Conservation (phyloP, 2,797 vertebrate genomes). For the Carcharodon carcharias region DNA sequence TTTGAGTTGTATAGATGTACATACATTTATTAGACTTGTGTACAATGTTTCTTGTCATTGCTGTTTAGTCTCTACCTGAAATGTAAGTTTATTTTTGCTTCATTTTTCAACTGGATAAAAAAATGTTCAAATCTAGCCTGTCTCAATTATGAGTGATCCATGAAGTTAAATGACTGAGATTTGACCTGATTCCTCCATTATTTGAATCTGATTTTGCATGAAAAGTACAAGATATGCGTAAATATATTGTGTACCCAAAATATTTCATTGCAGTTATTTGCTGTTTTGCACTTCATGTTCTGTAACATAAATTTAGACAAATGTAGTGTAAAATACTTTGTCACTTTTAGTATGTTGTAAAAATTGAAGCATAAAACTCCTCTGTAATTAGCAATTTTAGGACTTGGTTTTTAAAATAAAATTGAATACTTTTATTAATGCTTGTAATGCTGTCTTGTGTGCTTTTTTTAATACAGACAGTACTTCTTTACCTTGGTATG, state of each 20-base stretch:
- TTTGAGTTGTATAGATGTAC: not conserved
- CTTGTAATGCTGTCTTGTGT: too few relatives aligned
- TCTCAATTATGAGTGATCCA: not conserved
- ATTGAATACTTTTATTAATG: not conserved
- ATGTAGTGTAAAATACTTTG: not conserved
- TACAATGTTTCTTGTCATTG: not conserved
- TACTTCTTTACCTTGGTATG: not conserved
- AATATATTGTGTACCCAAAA: conserved; percentile 6
- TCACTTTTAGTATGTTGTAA: not conserved
- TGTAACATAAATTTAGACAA: not conserved
- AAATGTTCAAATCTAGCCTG: not conserved
- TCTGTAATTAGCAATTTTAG: not conserved
- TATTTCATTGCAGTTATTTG: not conserved
- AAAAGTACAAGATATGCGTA: not conserved
- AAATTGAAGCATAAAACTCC: not conserved
- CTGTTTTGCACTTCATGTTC: not conserved
- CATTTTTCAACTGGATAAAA: not conserved
- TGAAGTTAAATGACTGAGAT: not conserved
- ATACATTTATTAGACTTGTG: not conserved
- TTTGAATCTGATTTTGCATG: conserved; percentile 11
- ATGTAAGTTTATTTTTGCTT: not conserved
- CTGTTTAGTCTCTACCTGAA: not conserved
- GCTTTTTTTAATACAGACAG: not conserved
- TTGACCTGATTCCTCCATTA: not conserved
- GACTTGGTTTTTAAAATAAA: conserved; percentile 8